Percentiles rank a stretch among this genome's conserved stretches.
Conservation (phyloP, 1,140 invertebrate genomes). For the Bombus picipes region DNA sequence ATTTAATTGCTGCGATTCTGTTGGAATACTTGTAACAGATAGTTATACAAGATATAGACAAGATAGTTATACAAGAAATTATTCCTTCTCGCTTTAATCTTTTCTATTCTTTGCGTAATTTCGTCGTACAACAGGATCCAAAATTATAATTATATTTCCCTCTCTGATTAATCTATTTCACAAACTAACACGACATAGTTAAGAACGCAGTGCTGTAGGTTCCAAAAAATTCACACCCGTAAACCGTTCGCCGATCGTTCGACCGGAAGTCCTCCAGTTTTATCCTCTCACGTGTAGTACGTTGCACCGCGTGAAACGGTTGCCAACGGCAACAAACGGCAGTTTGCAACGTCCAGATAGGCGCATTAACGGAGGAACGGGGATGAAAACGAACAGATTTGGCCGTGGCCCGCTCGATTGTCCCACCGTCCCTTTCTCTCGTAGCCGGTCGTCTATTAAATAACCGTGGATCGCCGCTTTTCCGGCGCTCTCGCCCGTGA, state of each 20-base stretch:
- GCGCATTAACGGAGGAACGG: not conserved
- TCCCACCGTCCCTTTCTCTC: not conserved
- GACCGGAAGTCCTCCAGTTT: not conserved
- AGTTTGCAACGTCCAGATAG: not conserved
- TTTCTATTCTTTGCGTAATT: too few species aligned
- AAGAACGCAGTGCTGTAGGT: not conserved
- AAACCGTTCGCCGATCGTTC: not conserved
- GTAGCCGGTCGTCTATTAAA: not conserved
- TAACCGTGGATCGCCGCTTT: constrained; percentile 18
- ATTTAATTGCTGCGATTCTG: not conserved
- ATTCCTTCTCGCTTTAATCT: too few species aligned
- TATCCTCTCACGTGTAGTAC: not conserved
- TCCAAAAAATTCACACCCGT: not conserved
- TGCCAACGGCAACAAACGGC: constrained; percentile 4
- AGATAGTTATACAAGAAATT: too few species aligned
- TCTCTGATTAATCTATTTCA: not conserved
- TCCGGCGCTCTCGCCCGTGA: not conserved
- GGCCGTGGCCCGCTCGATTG: not conserved
- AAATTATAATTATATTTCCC: not conserved
- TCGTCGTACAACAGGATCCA: not conserved
- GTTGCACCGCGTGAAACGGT: not conserved
- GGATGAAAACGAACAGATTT: constrained; percentile 8
- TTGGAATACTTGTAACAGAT: not conserved
- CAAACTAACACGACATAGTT: not conserved
- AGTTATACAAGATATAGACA: too few species aligned